A percentile compares a stretch with the other conserved stretches of the same genome.
Evolutionary conservation across 2,797 vertebrate species (phyloP).

Genomic region (Coendou prehensilis): DNA sequence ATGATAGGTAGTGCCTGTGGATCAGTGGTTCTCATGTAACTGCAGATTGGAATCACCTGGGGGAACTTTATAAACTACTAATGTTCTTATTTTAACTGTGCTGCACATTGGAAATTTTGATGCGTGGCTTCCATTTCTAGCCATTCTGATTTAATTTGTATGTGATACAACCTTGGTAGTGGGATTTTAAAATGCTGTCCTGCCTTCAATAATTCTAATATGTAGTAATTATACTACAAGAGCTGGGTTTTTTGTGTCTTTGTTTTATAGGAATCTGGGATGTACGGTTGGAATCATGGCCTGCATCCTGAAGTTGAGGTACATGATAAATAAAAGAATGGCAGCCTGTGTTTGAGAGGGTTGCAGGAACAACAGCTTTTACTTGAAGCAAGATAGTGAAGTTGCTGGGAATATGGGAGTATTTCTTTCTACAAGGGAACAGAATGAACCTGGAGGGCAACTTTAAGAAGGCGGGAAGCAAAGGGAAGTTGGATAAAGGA

Average conservation of each 20-base stretch:
- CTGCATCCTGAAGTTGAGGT: neutral
- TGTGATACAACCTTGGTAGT: neutral
- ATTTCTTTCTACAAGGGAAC: neutral
- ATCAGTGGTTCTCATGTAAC: neutral
- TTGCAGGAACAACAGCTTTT: constrained; percentile 18
- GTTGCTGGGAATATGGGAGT: neutral
- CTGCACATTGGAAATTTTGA: neutral
- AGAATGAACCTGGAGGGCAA: constrained; percentile 34
- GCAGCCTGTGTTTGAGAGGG: neutral
- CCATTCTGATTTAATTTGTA: constrained; percentile 55
- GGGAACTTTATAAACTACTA: neutral
- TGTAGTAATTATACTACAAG: neutral
- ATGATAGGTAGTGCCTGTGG: neutral
- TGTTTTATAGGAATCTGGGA: neutral
- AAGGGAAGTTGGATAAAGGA: constrained; percentile 23
- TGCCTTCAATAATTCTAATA: neutral
- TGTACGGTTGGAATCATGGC: neutral
- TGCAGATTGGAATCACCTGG: neutral
- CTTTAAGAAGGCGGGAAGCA: neutral
- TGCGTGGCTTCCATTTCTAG: neutral
- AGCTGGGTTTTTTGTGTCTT: neutral
- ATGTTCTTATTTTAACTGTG: neutral
- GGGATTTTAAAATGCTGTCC: constrained; percentile 21
- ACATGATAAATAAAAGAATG: constrained; percentile 56
- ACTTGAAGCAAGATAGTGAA: constrained; percentile 26